These are phyloP conservation scores for Rhorus exstirpatorius DNA, from an alignment of 2,888 invertebrate species.

Conservation along the genomic window DNA sequence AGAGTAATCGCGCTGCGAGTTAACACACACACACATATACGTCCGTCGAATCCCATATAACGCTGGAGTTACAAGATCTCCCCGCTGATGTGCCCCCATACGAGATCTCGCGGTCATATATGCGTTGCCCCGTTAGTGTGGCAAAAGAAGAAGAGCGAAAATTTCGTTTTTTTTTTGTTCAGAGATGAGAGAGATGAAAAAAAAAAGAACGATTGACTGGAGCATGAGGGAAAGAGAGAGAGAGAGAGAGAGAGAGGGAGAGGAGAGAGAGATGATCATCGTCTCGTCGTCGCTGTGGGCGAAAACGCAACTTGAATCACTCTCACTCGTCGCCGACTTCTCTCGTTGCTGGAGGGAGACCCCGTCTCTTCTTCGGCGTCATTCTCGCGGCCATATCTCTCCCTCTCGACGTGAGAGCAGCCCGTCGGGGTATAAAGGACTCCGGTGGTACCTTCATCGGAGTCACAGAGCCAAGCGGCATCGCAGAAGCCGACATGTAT, in stretches of 20 bases:
- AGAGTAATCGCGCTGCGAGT: too few relatives aligned
- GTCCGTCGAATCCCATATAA: neutral
- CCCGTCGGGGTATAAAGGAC: constrained; percentile 84
- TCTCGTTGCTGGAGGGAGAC: constrained; percentile 71
- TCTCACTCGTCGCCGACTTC: constrained; percentile 80
- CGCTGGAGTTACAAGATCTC: neutral
- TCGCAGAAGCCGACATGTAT: constrained; percentile 85
- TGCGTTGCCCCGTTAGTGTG: neutral
- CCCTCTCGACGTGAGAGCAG: constrained; percentile 71
- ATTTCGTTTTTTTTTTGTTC: constrained; percentile 10
- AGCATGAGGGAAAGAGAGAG: constrained; percentile 29
- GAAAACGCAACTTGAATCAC: constrained; percentile 80
- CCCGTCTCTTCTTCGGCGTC: constrained; percentile 83
- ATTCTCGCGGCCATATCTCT: constrained; percentile 63
- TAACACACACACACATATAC: neutral
- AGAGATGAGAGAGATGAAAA: neutral
- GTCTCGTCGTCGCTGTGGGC: constrained; percentile 63
- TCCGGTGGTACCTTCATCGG: constrained; percentile 82
- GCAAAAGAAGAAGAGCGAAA: constrained; percentile 27
- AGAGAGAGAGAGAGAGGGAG: constrained; percentile 45
- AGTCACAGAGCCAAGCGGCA: constrained; percentile 86
- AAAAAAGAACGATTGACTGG: neutral
- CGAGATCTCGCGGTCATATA: neutral
- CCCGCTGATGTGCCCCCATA: neutral
- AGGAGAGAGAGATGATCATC: constrained; percentile 76